Evolutionary conservation across 2,113 vertebrate species (phyloP), one percentile per base, ranked within the genome.

Genomic region (Brachypteracias leptosomus): DNA sequence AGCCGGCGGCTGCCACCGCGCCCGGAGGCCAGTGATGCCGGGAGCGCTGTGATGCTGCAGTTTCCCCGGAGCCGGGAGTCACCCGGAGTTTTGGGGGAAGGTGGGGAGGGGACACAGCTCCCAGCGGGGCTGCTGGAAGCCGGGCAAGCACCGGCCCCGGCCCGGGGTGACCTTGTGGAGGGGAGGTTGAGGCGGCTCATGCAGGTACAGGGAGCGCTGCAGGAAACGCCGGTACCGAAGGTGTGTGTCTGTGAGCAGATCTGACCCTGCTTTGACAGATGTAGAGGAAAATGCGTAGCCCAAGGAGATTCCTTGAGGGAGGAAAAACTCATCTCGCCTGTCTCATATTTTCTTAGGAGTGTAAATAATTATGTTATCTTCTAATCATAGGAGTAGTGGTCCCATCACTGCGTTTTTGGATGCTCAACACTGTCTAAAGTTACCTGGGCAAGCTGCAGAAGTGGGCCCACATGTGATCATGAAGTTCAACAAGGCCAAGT

Each of bases 341-440:
- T 1, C 8, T 61, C 19, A 1, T 6, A 49, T 46, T 63, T 29
- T 17, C 4, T 5, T 68, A 14, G 20, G 24, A 29, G 3, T 52
- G 12, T 36, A 33, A 47, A 29, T 25, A 66, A 49, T 36, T 6
- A 4, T 10, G 3, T 26, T 21, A 8, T 42, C 61, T 77, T 33
- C 16, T 83, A 22, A 24, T 5, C 3, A 0, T 3, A 36, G 25
- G 2, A 1, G 2, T 4, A 21, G 8, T 20, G 58, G 16, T 14
- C 28, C 16, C 46, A 8, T 13, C 11, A 0, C 14, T 54, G 1
- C 7, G 1, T 28, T 78, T 76, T 47, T 51, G 3, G 5, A 16
- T 71, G 35, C 35, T 51, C 35, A 20, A n/a, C 2, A 2, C 28
- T 40, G 9, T 10, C 11, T n/a, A 11, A 77, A n/a, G 4, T 57